Base-by-base conservation (phyloP, 2,797 vertebrate species). In the Threskiornis aethiopicus region DNA sequence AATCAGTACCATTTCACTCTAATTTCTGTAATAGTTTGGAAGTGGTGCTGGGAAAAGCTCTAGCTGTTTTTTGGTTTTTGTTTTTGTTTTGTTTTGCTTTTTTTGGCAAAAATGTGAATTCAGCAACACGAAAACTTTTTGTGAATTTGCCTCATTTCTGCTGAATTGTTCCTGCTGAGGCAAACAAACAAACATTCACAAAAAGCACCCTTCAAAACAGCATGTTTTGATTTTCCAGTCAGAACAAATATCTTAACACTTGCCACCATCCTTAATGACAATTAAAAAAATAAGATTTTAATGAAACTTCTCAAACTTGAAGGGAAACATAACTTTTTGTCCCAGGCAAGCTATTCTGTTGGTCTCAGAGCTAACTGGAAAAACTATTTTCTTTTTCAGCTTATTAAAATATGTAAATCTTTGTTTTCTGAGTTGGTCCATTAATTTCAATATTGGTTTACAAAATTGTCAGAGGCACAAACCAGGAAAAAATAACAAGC, bases 1-100 rank as follows among this genome's bases (percentile, higher is more conserved):
- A 93, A 90, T 90, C 75, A 92, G 49, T 44, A 77, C 84, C 59
- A 92, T 93, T 94, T 96, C 66, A 37, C 35, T 91, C 41, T 78
- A 73, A 94, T 75, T 97, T 90, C 93, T 94, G 18, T 51, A 69
- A 75, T 1, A 92, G 33, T 71, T 95, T 94, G 49, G 73, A 80
- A 92, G 6, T 47, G 83, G 72, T 6, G 8, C 37, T 96, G 78
- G 65, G 71, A 92, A 94, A 33, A 28, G 3, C 20, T 81, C 37
- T 78, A 61, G 58, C 10, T 71, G 31, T 2, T 1, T 0, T 25
- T 18, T 19, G 41, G 41, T 13, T 41, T 41, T 41, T 41, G 41
- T 41, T 41, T 41, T 41, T 13, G 13, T 18, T 33, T 49, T 16
- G 31, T 11, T 22, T 31, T 54, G 51, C n/a, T 46, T 54, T 14